Conservation (phyloP, 2,888 invertebrate species). For the Clitarchus hookeri region DNA sequence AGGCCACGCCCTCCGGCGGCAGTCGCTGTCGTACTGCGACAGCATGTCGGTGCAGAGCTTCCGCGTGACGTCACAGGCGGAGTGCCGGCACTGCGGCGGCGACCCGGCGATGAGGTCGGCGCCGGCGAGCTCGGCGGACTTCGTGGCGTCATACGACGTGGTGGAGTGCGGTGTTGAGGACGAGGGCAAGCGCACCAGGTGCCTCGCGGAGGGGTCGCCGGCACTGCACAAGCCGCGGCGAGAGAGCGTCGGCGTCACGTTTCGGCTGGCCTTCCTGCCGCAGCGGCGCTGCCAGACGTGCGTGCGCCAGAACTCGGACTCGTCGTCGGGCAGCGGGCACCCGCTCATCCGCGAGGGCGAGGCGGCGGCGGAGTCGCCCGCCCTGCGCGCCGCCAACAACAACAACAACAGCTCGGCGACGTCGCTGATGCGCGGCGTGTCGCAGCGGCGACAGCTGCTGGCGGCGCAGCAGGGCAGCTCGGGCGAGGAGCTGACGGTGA, state of each 20-base stretch:
- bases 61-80: slow-evolving; percentile 45
- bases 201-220: background rate
- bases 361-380: background rate
- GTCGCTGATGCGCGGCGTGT: background rate
- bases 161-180: slow-evolving; percentile 40
- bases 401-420: slow-evolving; percentile 25
- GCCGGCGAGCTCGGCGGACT: slow-evolving; percentile 44
- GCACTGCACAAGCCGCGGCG: slow-evolving; percentile 34
- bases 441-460: slow-evolving; percentile 31
- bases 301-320: slow-evolving; percentile 48
- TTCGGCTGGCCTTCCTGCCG: slow-evolving; percentile 46
- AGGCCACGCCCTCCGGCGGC: slow-evolving; percentile 40
- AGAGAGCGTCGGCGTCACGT: slow-evolving; percentile 47
- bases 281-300: slow-evolving; percentile 47
- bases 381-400: slow-evolving; percentile 24
- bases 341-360: slow-evolving; percentile 42
- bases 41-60: slow-evolving; percentile 50
- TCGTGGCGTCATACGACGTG: slow-evolving; percentile 47
- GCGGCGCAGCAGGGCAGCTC: slow-evolving; percentile 35
- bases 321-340: slow-evolving; percentile 48
- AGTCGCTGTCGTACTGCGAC: slow-evolving; percentile 46
- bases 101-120: slow-evolving; percentile 41
- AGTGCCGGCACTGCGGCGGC: slow-evolving; percentile 46
- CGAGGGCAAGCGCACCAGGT: background rate
- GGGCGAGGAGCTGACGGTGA: slow-evolving; percentile 34